Base-by-base conservation (phyloP, 2,113 vertebrate species). In the Clupea harengus region DNA sequence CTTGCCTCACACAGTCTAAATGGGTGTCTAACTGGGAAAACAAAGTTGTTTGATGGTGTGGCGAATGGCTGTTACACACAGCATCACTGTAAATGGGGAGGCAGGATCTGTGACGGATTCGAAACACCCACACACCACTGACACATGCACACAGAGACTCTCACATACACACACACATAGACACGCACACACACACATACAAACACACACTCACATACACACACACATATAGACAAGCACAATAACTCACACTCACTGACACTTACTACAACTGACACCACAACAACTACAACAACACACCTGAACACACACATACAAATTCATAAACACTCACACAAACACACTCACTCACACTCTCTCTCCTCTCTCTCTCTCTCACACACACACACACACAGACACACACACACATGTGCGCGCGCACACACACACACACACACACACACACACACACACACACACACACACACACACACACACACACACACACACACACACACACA, bases 111-210 rank as follows among this genome's bases (percentile, higher is more conserved):
- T 78, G 72, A 78, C 72, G 39, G 72, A 78, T 78, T 78, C 28
- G 20, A 83, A 57, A 67, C 83, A 83, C 82, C 39, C 82, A 83
- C 82, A 57, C 50, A 83, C 46, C 60, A 84, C 28, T 46, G 28
- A 75, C 57, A 84, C 83, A 75, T 25, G 75, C 60, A 45, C 82
- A 83, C 22, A 8, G 20, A 28, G 28, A 39, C 72, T 15, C 54
- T 45, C 54, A 67, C 57, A 46, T 57, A 64, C 54, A 83, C 25
- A 83, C 82, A 83, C n/a, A 75, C 20, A 72, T 7, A 72, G 25
- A 72, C 64, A 32, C 64, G 28, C 57, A 84, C 57, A 84, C 28
- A 84, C 28, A 84, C 32, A 84, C 39, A 84, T 57, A 67, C 39
- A 83, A 54, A 64, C 47, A 32, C 50, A 13, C 46, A 46, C 44